Evolutionary conservation across 2,797 vertebrate species (phyloP), one percentile per base, ranked within the genome.

Genomic region (Schizopygopsis malacanthus): DNA sequence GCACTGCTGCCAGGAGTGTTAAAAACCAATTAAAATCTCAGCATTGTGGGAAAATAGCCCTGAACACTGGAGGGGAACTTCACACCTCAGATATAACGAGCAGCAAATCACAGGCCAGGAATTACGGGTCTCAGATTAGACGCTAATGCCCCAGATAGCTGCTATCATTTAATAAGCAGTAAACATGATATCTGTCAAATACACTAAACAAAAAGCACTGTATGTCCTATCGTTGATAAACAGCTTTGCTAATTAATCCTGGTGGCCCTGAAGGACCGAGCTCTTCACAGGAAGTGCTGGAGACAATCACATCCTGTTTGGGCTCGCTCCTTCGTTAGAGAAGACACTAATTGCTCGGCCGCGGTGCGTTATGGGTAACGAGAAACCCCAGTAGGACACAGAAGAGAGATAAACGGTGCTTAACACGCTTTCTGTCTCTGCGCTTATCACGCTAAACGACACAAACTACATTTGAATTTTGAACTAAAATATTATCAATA

Each of bases 11-110:
- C 81, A 83, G 81, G 81, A 63, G 86, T 84, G 77, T 39, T 84
- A 86, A 88, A 92, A 94, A 91, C 87, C 87, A 94, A 93, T 94
- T 93, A 93, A 92, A 93, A 91, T 85, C 87, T 81, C 90, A 89
- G 84, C 89, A 88, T 81, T 90, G 90, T 86, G 89, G 85, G 84
- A 84, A 84, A 86, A 89, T 84, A 91, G 56, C 56, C 79, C 84
- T 90, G 28, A n/a, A 85, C 89, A 89, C 28, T 65, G 54, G 80
- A 82, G 80, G 50, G 25, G 20, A 43, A 61, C 50, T 84, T 70
- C 16, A 11, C 65, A 52, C 50, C 67, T 47, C 50, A 33, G 28
- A 56, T 67, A 54, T 28, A 86, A 78, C 67, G 81, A 85, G 52
- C 77, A 83, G 63, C 39, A 13, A 69, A 69, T 28, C 37, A 11